Conservation (phyloP, 2,888 invertebrate genomes). For the Lissocephala sabroskyi region DNA sequence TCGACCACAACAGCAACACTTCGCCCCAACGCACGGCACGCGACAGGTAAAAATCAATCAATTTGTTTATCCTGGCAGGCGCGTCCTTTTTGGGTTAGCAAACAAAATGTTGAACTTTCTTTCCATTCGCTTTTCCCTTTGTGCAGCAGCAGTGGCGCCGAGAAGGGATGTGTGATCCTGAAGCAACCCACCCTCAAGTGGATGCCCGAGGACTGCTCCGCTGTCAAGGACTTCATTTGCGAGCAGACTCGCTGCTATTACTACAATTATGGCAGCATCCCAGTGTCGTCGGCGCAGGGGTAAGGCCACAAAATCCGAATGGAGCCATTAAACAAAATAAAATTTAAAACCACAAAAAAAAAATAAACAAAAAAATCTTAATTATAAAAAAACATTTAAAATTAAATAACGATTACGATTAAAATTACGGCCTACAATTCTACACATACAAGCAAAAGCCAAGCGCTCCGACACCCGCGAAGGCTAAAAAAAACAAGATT, state of each 20-base stretch:
- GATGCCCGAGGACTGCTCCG: slow-evolving; percentile 87
- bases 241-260: slow-evolving; percentile 93
- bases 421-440: not conserved
- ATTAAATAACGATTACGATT: slow-evolving; percentile 1
- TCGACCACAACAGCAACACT: slow-evolving; percentile 81
- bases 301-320: slow-evolving; percentile 75
- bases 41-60: slow-evolving; percentile 73
- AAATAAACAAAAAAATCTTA: slow-evolving; percentile 25
- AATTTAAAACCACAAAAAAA: slow-evolving; percentile 22
- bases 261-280: slow-evolving; percentile 92
- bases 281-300: slow-evolving; percentile 92
- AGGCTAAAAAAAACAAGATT: slow-evolving; percentile 27
- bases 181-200: slow-evolving; percentile 85
- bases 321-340: slow-evolving; percentile 36
- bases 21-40: slow-evolving; percentile 85
- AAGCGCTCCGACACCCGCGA: no score
- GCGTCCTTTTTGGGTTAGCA: no score
- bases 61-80: no score
- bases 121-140: slow-evolving; percentile 3
- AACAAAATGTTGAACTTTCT: slow-evolving; percentile 5
- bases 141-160: slow-evolving; percentile 77
- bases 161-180: slow-evolving; percentile 84
- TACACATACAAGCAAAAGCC: slow-evolving; percentile 27
- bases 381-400: slow-evolving; percentile 27
- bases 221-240: slow-evolving; percentile 90